These are phyloP conservation scores for Enteromius radiatus DNA, from an alignment of 2,797 vertebrate genomes.

Conservation along the genomic window DNA sequence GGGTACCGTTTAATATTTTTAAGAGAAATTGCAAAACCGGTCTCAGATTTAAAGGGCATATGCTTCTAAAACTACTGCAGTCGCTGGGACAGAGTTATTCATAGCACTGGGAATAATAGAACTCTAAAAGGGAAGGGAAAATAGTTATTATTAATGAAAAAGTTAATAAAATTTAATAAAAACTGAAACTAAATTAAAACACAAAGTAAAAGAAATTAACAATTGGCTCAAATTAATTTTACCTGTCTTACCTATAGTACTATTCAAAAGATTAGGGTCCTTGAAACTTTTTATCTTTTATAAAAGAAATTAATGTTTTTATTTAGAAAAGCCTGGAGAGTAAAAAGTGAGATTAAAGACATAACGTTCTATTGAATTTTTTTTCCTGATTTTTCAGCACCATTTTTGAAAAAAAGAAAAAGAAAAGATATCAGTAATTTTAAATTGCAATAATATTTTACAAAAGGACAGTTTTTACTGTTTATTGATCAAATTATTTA, in stretches of 20 bases:
- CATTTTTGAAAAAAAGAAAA: neutral
- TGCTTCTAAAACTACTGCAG: neutral
- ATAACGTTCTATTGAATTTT: neutral
- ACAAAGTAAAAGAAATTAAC: neutral
- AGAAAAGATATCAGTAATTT: too few relatives aligned
- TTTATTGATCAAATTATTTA: neutral
- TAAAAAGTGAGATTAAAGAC: neutral
- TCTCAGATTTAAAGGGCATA: conserved; percentile 34
- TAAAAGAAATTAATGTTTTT: neutral
- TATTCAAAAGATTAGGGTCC: neutral
- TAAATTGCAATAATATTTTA: neutral
- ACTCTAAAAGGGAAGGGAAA: neutral
- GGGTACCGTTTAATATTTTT: conserved; percentile 11
- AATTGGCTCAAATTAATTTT: neutral
- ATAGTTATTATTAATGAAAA: neutral
- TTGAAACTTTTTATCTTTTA: neutral
- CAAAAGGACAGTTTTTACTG: neutral
- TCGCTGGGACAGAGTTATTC: neutral
- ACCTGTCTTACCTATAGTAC: neutral
- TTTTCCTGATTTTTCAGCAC: neutral
- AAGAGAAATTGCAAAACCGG: conserved; percentile 16
- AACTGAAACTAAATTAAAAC: neutral
- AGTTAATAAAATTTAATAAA: neutral
- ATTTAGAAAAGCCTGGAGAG: neutral
- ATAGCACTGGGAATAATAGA: conserved; percentile 1